phyloP scores from a whole-genome alignment of 2,888 invertebrate species.

The Taphrorychus bicolor region DNA sequence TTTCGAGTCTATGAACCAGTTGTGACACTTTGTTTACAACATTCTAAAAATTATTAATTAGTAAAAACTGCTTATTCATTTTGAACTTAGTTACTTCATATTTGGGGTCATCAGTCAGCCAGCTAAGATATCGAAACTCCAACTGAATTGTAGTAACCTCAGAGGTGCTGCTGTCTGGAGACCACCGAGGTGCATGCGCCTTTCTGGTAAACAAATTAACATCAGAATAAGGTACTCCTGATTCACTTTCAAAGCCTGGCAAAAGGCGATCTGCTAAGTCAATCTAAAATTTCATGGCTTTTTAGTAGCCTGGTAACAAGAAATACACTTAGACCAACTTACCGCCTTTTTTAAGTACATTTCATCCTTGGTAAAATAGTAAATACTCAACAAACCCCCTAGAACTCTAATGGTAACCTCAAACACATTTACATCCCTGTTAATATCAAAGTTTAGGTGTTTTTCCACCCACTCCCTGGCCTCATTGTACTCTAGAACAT shows the following conservation, averaged over 20 bases:
- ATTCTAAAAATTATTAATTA: slow-evolving; percentile 63
- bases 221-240: slow-evolving; percentile 94
- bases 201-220: slow-evolving; percentile 88
- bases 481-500: slow-evolving; percentile 78
- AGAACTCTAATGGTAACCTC: slow-evolving; percentile 95
- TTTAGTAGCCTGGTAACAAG: not conserved
- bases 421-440: slow-evolving; percentile 94
- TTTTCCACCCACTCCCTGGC: slow-evolving; percentile 88
- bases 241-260: slow-evolving; percentile 87
- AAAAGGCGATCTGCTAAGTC: slow-evolving; percentile 88
- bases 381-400: slow-evolving; percentile 89
- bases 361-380: slow-evolving; percentile 87
- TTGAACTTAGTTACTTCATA: slow-evolving; percentile 76
- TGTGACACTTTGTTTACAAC: slow-evolving; percentile 84
- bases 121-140: slow-evolving; percentile 92
- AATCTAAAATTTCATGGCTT: slow-evolving; percentile 63
- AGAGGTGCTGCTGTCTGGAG: slow-evolving; percentile 94
- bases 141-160: slow-evolving; percentile 97
- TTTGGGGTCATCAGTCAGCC: slow-evolving; percentile 77
- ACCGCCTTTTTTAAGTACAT: slow-evolving; percentile 90
- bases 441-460: slow-evolving; percentile 81
- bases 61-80: not conserved
- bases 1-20: slow-evolving; percentile 86
- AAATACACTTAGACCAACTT: slow-evolving; percentile 54
- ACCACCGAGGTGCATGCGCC: slow-evolving; percentile 95